Conservation (phyloP, 2,797 vertebrate genomes). For the Ptychadena robeensis region DNA sequence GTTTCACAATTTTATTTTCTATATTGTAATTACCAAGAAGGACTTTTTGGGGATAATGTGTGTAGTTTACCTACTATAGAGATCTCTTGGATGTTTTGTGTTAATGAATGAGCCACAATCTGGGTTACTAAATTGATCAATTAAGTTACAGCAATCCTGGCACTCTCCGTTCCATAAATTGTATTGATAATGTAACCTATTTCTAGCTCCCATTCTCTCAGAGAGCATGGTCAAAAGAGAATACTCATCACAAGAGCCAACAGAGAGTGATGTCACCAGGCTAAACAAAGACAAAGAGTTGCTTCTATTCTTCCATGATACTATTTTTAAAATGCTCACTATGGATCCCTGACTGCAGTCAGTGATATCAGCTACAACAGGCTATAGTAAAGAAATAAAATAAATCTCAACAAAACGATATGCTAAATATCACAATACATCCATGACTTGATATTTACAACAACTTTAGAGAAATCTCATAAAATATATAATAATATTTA, state of each 20-base stretch:
- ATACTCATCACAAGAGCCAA: neutral
- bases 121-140: neutral
- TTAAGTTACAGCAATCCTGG: constrained; percentile 2
- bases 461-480: neutral
- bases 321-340: neutral
- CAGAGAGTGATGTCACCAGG: neutral
- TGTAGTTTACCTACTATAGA: neutral
- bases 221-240: constrained; percentile 1
- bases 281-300: neutral
- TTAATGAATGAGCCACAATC: neutral
- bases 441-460: neutral
- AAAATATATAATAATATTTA: neutral
- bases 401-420: neutral
- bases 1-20: no score
- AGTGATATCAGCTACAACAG: neutral
- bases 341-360: neutral
- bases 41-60: no score
- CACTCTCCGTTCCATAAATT: neutral
- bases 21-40: no score
- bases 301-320: neutral
- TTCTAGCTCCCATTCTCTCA: neutral
- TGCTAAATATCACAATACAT: neutral
- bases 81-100: neutral
- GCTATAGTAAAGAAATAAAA: no score
- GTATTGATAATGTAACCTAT: constrained; percentile 23